These are phyloP conservation scores for Austrolebias charrua DNA, from an alignment of 2,797 vertebrate species.

Conservation along the genomic window DNA sequence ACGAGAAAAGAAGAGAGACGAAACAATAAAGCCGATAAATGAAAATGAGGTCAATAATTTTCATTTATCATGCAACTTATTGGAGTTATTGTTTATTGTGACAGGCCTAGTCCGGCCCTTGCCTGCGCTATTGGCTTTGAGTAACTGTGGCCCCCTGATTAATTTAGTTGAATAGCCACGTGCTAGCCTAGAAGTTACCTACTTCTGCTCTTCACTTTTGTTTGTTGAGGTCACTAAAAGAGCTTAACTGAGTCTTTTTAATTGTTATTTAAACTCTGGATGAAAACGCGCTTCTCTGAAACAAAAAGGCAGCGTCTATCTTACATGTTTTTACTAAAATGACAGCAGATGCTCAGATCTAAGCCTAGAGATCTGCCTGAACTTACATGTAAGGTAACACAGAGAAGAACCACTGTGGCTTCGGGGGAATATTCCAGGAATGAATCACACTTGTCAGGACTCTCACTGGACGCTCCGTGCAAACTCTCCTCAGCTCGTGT, in stretches of 20 bases:
- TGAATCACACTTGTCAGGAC: slow-evolving; percentile 62
- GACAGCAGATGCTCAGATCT: slow-evolving; percentile 54
- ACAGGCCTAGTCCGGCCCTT: too few relatives aligned
- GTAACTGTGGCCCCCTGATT: too few relatives aligned
- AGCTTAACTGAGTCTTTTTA: slow-evolving; percentile 23
- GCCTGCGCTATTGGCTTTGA: too few relatives aligned
- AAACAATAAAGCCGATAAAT: too few relatives aligned
- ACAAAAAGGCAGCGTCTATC: slow-evolving; percentile 34
- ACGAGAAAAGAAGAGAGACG: too few relatives aligned
- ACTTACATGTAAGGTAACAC: slow-evolving; percentile 35
- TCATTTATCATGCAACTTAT: too few relatives aligned
- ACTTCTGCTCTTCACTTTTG: slow-evolving; percentile 30
- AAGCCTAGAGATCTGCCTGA: slow-evolving; percentile 28
- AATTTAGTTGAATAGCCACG: too few relatives aligned
- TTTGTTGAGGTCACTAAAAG: too few relatives aligned
- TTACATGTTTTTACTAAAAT: slow-evolving; percentile 28
- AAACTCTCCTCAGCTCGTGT: slow-evolving; percentile 43
- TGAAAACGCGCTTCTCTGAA: slow-evolving; percentile 40
- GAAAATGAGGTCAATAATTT: too few relatives aligned
- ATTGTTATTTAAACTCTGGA: slow-evolving; percentile 21
- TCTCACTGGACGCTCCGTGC: slow-evolving; percentile 40
- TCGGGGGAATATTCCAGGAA: slow-evolving; percentile 59
- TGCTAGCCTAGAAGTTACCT: slow-evolving; percentile 24
- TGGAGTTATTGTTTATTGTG: too few relatives aligned
- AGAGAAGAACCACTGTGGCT: slow-evolving; percentile 45